A percentile compares a stretch with the other conserved stretches of the same genome.
Conservation (phyloP, 2,888 invertebrate species). For the Lucinisca nassula region DNA sequence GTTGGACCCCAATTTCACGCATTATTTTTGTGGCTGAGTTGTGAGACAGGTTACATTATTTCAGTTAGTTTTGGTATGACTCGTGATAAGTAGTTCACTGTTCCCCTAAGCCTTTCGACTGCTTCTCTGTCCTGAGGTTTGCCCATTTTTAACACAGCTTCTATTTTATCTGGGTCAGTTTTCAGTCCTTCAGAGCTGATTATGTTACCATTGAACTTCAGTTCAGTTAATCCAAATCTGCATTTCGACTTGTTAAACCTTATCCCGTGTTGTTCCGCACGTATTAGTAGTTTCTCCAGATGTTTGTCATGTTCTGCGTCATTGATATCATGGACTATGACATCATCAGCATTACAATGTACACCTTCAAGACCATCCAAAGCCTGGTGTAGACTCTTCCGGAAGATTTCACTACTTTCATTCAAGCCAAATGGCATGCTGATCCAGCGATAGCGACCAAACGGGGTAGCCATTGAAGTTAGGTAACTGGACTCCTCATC, state of each 20-base stretch:
- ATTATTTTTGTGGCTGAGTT: slow-evolving; percentile 51
- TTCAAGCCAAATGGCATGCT: slow-evolving; percentile 70
- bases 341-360: slow-evolving; percentile 67
- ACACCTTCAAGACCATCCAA: slow-evolving; percentile 68
- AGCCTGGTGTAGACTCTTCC: slow-evolving; percentile 56
- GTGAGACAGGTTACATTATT: slow-evolving; percentile 60
- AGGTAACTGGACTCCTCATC: slow-evolving; percentile 62
- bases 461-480: slow-evolving; percentile 71
- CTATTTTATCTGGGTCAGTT: slow-evolving; percentile 56
- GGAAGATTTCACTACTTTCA: slow-evolving; percentile 64
- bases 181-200: slow-evolving; percentile 55
- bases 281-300: background rate
- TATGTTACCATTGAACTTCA: slow-evolving; percentile 26
- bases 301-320: background rate
- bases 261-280: background rate
- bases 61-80: slow-evolving; percentile 66
- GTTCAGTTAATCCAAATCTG: background rate
- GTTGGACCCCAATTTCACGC: slow-evolving; percentile 41
- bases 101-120: slow-evolving; percentile 51
- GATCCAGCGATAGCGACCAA: slow-evolving; percentile 68
- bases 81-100: slow-evolving; percentile 66
- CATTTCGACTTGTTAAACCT: background rate
- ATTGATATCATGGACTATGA: slow-evolving; percentile 55
- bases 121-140: slow-evolving; percentile 44
- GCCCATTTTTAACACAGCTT: slow-evolving; percentile 64